These are phyloP conservation scores for Acanthornis magna DNA, from an alignment of 2,797 vertebrate species.

Conservation along the genomic window DNA sequence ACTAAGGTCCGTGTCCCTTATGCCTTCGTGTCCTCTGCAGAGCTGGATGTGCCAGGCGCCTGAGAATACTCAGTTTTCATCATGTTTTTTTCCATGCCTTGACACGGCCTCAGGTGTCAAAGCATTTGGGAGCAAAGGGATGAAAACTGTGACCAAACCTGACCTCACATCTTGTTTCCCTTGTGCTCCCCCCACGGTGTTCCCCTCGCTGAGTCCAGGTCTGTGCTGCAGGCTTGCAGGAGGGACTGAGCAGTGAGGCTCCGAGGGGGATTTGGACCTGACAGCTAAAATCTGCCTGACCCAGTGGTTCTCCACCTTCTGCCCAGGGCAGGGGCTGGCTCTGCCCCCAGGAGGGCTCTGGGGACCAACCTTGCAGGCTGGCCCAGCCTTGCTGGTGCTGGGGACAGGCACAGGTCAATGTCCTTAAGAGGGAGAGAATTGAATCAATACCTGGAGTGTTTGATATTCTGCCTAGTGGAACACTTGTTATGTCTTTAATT, in stretches of 20 bases:
- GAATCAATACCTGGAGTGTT: slow-evolving; percentile 42
- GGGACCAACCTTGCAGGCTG: background rate
- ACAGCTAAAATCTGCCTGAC: background rate
- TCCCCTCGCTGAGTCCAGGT: fast-evolving
- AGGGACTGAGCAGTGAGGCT: fast-evolving
- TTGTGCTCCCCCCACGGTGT: fast-evolving
- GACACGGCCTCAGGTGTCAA: fast-evolving
- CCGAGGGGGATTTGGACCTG: too few relatives aligned
- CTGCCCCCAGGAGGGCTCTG: background rate
- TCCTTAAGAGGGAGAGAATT: background rate
- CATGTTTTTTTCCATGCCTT: background rate
- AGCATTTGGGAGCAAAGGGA: background rate
- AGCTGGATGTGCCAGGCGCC: background rate
- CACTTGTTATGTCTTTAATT: slow-evolving; percentile 70
- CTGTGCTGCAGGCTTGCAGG: fast-evolving
- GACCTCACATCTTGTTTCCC: fast-evolving
- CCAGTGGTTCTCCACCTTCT: background rate
- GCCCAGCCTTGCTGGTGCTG: background rate
- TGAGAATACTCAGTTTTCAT: background rate
- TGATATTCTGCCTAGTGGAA: slow-evolving; percentile 66
- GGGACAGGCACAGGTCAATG: background rate
- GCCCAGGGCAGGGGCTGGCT: background rate
- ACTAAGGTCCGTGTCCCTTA: fast-evolving
- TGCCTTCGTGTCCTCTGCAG: background rate
- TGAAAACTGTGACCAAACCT: background rate